Base-by-base conservation (phyloP, 35 echinoderm and acorn worm species). In the Apostichopus japonicus region DNA sequence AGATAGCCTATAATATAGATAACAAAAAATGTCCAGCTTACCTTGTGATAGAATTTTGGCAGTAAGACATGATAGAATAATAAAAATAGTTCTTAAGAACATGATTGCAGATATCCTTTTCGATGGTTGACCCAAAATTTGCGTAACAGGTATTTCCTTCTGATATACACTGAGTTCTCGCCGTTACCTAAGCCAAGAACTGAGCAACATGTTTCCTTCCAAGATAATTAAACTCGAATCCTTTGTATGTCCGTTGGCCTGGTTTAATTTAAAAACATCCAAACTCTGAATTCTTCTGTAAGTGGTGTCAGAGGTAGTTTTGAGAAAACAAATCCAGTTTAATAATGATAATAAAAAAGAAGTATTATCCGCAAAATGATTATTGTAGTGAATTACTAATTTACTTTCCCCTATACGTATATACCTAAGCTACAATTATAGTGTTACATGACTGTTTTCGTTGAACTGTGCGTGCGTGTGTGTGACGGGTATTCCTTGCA, bases 1-100 rank as follows among this genome's bases (percentile, higher is more conserved):
- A 44, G 33, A 44, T 4, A 44, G 2, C 33, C 33, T 44, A 44
- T 44, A 33, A 33, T 33, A 44, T 44, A 44, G 2, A 44, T 1
- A 44, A 44, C 33, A 44, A 10, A 75, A 75, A 73, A 73, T n/a
- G 71, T 75, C n/a, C 63, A 4, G 63, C 81, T 84, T 62, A 84
- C 81, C 81, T 84, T 84, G 81, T 16, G 53, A 22, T 54, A 84
- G 21, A 55, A 84, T 17, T 84, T 84, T 55, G 54, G 56, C 55
- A n/a, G 53, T 13, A 24, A 84, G 57, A 57, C 81, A 59, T 10
- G 33, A 84, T n/a, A 84, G 6, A 59, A 84, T 23, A 57, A 84
- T 23, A 11, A 84, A 54, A 4, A 57, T 59, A 23, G 81, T 58
- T 54, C 53, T 9, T 57, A 84, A 23, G 15, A 58, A 55, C 81